These are phyloP conservation scores for Dolomedes plantarius DNA, from an alignment of 2,888 invertebrate genomes.

Conservation along the genomic window DNA sequence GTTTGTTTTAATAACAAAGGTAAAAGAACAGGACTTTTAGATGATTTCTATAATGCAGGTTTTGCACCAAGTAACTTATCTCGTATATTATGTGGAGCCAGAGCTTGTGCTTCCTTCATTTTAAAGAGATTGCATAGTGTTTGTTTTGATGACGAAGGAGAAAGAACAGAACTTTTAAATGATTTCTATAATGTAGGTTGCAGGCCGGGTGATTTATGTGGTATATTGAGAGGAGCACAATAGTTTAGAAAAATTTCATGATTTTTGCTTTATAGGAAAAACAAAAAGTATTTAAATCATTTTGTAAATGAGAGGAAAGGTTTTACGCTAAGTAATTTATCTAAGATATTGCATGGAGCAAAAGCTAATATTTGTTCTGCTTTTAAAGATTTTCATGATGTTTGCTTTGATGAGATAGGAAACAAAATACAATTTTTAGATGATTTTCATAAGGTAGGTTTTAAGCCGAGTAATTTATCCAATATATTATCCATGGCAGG, in stretches of 20 bases:
- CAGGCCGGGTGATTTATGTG: not conserved
- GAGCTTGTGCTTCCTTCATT: constrained; percentile 22
- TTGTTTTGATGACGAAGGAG: not conserved
- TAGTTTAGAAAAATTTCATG: constrained; percentile 28
- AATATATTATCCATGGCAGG: constrained; percentile 45
- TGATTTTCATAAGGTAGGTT: not conserved
- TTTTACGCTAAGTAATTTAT: constrained; percentile 21
- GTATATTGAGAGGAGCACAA: constrained; percentile 16
- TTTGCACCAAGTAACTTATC: constrained; percentile 38
- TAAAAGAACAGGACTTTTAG: too few relatives aligned
- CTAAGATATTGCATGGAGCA: not conserved
- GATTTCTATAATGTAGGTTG: constrained; percentile 35
- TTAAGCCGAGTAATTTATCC: too few relatives aligned
- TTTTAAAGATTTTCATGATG: constrained; percentile 23
- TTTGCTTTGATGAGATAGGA: too few relatives aligned
- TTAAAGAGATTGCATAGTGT: constrained; percentile 11
- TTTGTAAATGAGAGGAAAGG: constrained; percentile 23
- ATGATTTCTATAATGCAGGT: constrained; percentile 32
- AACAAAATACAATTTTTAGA: constrained; percentile 21
- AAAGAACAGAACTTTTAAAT: not conserved
- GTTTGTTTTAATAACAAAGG: constrained; percentile 41
- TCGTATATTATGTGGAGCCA: constrained; percentile 22
- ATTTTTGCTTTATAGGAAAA: constrained; percentile 19
- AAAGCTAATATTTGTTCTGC: constrained; percentile 8
- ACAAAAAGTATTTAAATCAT: constrained; percentile 19